Evolutionary conservation across 2,113 vertebrate species (phyloP).

Genomic region (Cyanistes caeruleus): DNA sequence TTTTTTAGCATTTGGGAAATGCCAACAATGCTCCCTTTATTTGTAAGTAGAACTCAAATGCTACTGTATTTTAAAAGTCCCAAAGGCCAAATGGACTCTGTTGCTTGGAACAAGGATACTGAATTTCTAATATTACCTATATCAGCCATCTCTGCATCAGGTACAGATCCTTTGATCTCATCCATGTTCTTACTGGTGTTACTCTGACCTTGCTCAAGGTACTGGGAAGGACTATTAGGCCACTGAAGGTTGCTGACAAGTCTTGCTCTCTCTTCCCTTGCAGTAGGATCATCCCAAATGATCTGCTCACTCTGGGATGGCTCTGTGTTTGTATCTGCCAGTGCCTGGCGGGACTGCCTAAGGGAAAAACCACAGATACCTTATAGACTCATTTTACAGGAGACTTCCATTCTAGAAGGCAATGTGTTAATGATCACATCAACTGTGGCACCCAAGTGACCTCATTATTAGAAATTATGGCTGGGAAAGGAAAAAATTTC

Average conservation of each 20-base stretch:
- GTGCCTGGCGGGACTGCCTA: slow-evolving; percentile 84
- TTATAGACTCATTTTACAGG: background rate
- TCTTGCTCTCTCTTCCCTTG: slow-evolving; percentile 91
- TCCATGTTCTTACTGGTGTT: slow-evolving; percentile 36
- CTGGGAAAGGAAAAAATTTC: background rate
- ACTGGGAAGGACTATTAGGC: slow-evolving; percentile 90
- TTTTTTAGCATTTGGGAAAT: background rate
- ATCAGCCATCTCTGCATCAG: slow-evolving; percentile 82
- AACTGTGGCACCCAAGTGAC: background rate
- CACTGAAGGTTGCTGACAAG: slow-evolving; percentile 94
- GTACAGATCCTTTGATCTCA: slow-evolving; percentile 75
- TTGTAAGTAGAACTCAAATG: background rate
- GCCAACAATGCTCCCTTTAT: background rate
- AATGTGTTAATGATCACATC: background rate
- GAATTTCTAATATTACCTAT: slow-evolving; percentile 76
- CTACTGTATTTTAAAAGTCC: background rate
- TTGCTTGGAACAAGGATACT: background rate
- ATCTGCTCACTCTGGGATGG: slow-evolving; percentile 97
- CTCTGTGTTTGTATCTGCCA: slow-evolving; percentile 88
- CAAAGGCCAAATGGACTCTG: background rate
- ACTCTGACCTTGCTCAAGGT: slow-evolving; percentile 75
- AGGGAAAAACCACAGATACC: background rate
- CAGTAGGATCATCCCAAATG: slow-evolving; percentile 97
- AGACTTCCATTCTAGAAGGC: background rate
- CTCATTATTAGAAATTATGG: background rate